phyloP scores from a whole-genome alignment of 2,888 invertebrate genomes.

The Norana najaformis region DNA sequence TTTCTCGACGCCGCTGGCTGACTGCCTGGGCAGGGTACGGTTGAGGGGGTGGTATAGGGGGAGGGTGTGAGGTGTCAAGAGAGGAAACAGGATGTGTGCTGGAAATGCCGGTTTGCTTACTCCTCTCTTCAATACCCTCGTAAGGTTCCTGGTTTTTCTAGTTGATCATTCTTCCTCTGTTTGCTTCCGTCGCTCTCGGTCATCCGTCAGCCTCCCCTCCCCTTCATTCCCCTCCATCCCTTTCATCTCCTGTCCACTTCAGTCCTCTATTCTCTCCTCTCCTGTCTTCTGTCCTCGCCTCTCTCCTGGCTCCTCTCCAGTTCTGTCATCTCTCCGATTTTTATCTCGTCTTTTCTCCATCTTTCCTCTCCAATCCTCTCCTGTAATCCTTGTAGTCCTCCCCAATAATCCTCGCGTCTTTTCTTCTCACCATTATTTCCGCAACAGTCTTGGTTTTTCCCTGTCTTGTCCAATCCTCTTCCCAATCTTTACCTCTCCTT shows the following conservation, averaged over 20 bases:
- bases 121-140: not conserved
- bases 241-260: not conserved
- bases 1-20: not conserved
- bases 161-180: not conserved
- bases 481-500: not conserved
- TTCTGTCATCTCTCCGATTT: not conserved
- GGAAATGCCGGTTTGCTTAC: not conserved
- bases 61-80: not conserved
- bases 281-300: not conserved
- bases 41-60: not conserved
- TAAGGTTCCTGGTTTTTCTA: not conserved
- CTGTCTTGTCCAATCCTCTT: not conserved
- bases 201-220: not conserved
- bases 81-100: constrained; percentile 13
- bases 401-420: not conserved
- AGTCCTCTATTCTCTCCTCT: not conserved
- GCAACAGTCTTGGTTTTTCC: too few relatives aligned
- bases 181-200: not conserved
- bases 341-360: not conserved
- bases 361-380: too few relatives aligned
- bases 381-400: not conserved
- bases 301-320: not conserved
- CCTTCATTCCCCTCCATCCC: too few relatives aligned
- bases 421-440: too few relatives aligned
- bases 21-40: not conserved